These are phyloP conservation scores for Desmophyllum pertusum DNA, from an alignment of 92 coral and sea anemone genomes.

Conservation along the genomic window DNA sequence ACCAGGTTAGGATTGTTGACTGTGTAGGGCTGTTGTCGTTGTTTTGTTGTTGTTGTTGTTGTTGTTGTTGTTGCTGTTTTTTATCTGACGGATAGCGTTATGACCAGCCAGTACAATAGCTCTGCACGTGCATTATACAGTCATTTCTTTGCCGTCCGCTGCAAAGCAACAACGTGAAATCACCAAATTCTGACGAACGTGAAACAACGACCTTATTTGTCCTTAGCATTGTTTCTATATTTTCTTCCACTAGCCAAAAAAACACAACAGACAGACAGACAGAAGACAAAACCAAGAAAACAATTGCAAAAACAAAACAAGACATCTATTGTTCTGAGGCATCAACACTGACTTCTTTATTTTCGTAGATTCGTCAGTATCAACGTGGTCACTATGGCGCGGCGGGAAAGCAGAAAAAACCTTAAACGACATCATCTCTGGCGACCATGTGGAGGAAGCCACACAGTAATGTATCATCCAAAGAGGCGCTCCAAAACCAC, in stretches of 20 bases:
- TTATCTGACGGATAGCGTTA: no score
- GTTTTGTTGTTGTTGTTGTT: no score
- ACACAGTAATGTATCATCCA: slow-evolving; percentile 83
- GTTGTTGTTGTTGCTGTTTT: no score
- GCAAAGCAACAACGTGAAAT: neutral
- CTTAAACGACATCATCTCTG: slow-evolving; percentile 63
- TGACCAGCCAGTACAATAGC: neutral
- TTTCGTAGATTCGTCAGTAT: slow-evolving; percentile 71
- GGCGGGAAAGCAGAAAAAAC: slow-evolving; percentile 59
- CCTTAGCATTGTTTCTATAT: neutral
- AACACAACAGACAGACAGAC: no score
- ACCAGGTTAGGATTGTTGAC: slow-evolving; percentile 66
- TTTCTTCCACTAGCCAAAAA: no score
- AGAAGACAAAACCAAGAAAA: no score
- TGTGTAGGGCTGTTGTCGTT: neutral
- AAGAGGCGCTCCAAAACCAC: slow-evolving; percentile 72
- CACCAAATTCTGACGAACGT: neutral
- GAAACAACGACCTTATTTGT: neutral
- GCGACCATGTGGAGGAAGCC: slow-evolving; percentile 99
- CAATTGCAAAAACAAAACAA: no score
- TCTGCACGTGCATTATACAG: neutral
- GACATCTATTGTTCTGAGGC: neutral
- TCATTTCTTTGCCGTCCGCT: neutral
- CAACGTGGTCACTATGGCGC: slow-evolving; percentile 65
- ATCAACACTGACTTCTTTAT: no score